phyloP scores from a whole-genome alignment of 2,888 invertebrate species.

The Erpobdella octoculata region DNA sequence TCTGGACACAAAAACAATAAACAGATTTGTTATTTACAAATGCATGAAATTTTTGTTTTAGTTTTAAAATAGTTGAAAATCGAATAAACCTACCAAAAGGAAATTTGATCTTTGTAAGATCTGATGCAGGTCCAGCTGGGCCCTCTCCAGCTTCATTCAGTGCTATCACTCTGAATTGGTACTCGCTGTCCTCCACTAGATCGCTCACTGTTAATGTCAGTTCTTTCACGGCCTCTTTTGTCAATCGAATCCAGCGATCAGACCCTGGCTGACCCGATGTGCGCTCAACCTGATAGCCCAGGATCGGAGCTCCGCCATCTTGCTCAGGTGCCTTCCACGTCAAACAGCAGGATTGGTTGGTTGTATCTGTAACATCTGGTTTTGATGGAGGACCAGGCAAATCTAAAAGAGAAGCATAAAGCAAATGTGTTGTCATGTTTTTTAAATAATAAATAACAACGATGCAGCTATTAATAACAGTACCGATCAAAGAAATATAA shows the following conservation, averaged over 20 bases:
- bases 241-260: constrained; percentile 36
- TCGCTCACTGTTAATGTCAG: constrained; percentile 35
- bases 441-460: too few relatives aligned
- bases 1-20: constrained; percentile 46
- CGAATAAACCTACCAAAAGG: not conserved
- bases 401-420: constrained; percentile 27
- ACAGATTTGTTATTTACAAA: too few relatives aligned
- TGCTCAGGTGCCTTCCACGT: constrained; percentile 40
- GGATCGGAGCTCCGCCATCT: constrained; percentile 42
- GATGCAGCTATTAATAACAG: too few relatives aligned
- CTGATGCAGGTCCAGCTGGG: constrained; percentile 32
- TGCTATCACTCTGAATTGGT: constrained; percentile 54
- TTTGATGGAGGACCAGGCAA: constrained; percentile 37
- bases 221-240: constrained; percentile 34
- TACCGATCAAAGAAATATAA: too few relatives aligned
- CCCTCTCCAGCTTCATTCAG: constrained; percentile 62
- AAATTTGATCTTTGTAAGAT: not conserved
- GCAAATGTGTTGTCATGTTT: not conserved
- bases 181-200: constrained; percentile 55
- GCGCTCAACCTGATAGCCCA: constrained; percentile 41
- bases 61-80: constrained; percentile 53
- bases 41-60: too few relatives aligned
- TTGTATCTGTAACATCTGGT: constrained; percentile 36
- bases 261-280: constrained; percentile 42
- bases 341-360: constrained; percentile 35